These are phyloP conservation scores for Platycnemis pennipes DNA, from an alignment of 2,888 invertebrate genomes.

Conservation along the genomic window DNA sequence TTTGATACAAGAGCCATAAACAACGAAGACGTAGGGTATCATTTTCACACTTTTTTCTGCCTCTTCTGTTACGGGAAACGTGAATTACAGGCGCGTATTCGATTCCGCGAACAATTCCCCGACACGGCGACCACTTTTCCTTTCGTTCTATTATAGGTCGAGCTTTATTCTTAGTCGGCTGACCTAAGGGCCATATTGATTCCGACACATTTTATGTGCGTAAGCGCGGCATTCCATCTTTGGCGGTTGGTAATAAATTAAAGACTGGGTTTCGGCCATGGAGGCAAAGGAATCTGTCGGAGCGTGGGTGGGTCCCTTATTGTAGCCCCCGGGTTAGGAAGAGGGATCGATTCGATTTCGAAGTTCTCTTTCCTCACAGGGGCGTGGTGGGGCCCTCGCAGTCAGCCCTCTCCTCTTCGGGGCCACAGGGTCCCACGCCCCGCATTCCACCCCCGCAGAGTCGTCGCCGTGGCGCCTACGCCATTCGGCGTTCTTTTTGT, in stretches of 20 bases:
- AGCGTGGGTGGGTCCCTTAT: background rate
- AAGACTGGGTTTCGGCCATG: background rate
- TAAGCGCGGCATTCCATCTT: background rate
- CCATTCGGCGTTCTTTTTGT: background rate
- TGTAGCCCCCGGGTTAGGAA: background rate
- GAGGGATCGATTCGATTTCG: background rate
- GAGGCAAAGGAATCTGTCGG: background rate
- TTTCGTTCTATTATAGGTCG: background rate
- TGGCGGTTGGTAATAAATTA: background rate
- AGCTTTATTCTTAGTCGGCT: no score
- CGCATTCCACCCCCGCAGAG: background rate
- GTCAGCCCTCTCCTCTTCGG: background rate
- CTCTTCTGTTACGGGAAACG: background rate
- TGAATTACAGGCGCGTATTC: background rate
- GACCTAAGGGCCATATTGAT: conserved; percentile 10
- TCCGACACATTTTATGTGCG: background rate
- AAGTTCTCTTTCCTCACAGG: background rate
- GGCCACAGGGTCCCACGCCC: background rate
- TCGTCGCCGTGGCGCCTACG: background rate
- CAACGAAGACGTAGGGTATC: no score
- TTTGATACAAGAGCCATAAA: no score
- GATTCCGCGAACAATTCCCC: background rate
- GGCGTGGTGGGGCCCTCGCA: background rate
- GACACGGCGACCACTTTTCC: background rate
- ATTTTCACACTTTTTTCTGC: background rate